phyloP scores from a whole-genome alignment of 2,888 invertebrate genomes.

The Acanthopleura granulata region DNA sequence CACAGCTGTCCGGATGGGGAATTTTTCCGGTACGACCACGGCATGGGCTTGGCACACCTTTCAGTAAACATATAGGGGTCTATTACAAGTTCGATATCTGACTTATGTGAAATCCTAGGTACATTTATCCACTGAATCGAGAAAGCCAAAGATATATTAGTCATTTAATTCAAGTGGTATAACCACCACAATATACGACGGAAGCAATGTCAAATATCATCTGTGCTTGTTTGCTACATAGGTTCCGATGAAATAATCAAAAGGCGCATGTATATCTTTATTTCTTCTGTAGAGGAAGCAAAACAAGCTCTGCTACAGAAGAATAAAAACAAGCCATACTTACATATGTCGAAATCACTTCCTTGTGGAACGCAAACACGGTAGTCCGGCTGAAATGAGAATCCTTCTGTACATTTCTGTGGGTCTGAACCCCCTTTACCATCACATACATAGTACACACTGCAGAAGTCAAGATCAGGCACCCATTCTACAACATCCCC shows the following conservation, averaged over 20 bases:
- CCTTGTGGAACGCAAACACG: conserved; percentile 14
- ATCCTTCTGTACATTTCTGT: background rate
- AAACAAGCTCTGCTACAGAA: too few species aligned
- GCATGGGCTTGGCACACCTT: conserved; percentile 1
- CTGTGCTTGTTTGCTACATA: too few species aligned
- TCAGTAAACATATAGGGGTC: background rate
- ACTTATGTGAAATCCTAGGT: too few species aligned
- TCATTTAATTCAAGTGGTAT: too few species aligned
- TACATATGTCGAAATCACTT: conserved; percentile 3
- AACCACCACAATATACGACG: too few species aligned
- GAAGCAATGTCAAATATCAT: too few species aligned
- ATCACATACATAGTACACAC: conserved; percentile 8
- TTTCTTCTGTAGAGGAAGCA: too few species aligned
- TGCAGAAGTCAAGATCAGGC: background rate
- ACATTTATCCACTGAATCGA: too few species aligned
- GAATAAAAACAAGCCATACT: background rate
- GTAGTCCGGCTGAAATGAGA: background rate
- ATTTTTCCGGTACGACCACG: background rate
- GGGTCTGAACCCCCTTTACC: background rate
- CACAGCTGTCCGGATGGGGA: conserved; percentile 28
- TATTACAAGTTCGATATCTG: too few species aligned
- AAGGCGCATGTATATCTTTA: too few species aligned
- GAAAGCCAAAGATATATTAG: too few species aligned
- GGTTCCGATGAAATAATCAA: too few species aligned
- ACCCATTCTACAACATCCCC: conserved; percentile 1